Evolutionary conservation across 2,113 vertebrate genomes (phyloP).

Genomic region (Gulo gulo): DNA sequence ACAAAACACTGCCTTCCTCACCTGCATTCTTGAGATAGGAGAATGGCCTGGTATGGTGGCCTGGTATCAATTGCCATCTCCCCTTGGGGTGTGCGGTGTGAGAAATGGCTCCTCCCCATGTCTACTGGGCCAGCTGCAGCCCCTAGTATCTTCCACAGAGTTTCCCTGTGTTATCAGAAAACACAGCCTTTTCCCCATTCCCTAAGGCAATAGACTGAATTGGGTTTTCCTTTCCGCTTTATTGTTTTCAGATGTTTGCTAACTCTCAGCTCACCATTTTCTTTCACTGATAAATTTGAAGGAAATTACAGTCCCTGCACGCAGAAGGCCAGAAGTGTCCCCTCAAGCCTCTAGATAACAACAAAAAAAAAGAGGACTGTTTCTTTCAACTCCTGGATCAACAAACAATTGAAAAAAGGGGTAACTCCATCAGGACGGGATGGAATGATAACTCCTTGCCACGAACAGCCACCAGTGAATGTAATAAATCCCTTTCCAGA

Average conservation of each 20-base stretch:
- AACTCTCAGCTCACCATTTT: slow-evolving; percentile 39
- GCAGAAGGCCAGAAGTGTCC: slow-evolving; percentile 17
- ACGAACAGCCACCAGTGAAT: neutral
- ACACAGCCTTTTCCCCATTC: slow-evolving; percentile 24
- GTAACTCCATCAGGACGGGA: neutral
- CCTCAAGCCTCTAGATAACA: slow-evolving; percentile 45
- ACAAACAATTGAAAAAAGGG: neutral
- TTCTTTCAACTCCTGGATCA: slow-evolving; percentile 46
- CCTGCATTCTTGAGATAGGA: neutral
- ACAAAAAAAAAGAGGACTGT: neutral
- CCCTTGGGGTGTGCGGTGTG: neutral
- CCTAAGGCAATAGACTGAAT: slow-evolving; percentile 13
- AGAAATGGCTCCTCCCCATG: neutral
- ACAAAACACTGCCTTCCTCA: neutral
- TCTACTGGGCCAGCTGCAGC: neutral
- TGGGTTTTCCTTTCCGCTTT: slow-evolving; percentile 47
- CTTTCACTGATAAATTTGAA: slow-evolving; percentile 63
- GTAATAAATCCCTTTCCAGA: neutral
- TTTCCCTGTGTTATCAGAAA: slow-evolving; percentile 54
- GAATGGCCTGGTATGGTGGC: neutral
- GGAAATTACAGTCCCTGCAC: slow-evolving; percentile 42
- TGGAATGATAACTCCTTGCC: neutral
- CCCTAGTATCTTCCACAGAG: neutral
- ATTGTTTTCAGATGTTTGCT: slow-evolving; percentile 68
- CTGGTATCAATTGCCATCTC: neutral